These are phyloP conservation scores for Toxotes jaculatrix DNA, from an alignment of 2,113 vertebrate species.

Conservation along the genomic window DNA sequence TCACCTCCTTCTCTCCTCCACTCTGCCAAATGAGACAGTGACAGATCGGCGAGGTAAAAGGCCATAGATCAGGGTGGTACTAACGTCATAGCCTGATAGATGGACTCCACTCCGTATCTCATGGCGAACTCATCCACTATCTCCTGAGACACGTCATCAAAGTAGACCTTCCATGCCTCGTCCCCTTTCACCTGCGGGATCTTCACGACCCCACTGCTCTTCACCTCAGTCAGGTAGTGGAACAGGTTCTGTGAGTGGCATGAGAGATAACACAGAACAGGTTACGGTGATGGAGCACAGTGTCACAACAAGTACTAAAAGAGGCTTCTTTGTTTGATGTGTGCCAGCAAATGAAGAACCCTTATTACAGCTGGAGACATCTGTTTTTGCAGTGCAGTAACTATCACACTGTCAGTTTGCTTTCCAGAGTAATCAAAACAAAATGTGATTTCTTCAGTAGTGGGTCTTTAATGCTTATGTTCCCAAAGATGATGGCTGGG, in stretches of 20 bases:
- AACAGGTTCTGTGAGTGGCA: conserved; percentile 90
- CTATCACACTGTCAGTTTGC: not conserved
- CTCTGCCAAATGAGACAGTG: conserved; percentile 70
- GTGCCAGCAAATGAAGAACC: not conserved
- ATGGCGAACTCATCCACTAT: conserved; percentile 99
- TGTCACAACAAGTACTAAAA: conserved; percentile 40
- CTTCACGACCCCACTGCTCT: conserved; percentile 90
- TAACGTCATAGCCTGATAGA: conserved; percentile 99
- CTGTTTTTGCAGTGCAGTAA: not conserved
- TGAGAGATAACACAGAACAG: conserved; percentile 42
- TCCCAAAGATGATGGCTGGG: not conserved
- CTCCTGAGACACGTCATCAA: conserved; percentile 94
- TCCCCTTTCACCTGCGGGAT: conserved; percentile 95
- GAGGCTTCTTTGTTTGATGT: not conserved
- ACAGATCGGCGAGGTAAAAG: conserved; percentile 72
- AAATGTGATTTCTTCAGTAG: not conserved
- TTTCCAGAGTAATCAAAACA: not conserved
- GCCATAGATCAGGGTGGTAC: conserved; percentile 79
- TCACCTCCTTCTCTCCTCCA: conserved; percentile 53
- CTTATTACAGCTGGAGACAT: not conserved
- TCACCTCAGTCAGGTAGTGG: conserved; percentile 95
- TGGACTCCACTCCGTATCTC: conserved; percentile 97
- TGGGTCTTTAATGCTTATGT: conserved; percentile 4
- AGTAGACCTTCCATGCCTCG: conserved; percentile 99
- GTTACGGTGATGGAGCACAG: conserved; percentile 24